These are phyloP conservation scores for Anolis sagrei DNA, from an alignment of 2,113 vertebrate species.

Conservation along the genomic window DNA sequence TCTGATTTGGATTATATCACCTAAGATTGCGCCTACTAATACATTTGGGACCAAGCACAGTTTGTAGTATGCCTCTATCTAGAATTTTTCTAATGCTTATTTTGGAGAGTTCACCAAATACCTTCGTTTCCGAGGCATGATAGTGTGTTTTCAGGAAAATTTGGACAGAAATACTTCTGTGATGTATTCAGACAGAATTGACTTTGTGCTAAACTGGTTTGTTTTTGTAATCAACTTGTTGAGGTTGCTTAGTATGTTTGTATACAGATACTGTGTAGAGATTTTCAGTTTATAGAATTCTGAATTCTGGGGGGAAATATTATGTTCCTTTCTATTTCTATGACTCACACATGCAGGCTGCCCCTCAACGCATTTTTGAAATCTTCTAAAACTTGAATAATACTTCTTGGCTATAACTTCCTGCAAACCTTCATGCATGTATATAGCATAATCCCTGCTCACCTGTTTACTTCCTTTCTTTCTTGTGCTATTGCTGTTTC, in stretches of 20 bases:
- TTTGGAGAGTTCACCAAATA: not conserved
- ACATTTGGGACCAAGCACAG: not conserved
- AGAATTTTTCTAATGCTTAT: not conserved
- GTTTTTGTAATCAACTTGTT: not conserved
- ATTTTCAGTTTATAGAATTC: not conserved
- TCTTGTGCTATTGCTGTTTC: no score
- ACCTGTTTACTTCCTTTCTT: no score
- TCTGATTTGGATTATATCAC: not conserved
- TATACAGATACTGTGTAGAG: not conserved
- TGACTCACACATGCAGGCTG: no score
- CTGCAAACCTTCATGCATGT: no score
- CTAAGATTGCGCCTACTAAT: not conserved
- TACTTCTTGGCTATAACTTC: no score
- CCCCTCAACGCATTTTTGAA: no score
- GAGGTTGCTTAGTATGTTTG: not conserved
- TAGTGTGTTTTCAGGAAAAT: not conserved
- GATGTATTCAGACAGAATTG: not conserved
- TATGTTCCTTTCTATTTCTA: not conserved
- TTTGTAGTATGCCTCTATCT: not conserved
- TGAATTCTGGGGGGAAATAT: not conserved
- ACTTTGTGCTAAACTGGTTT: not conserved
- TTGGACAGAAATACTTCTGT: not conserved
- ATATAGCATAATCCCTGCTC: no score
- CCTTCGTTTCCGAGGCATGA: not conserved
- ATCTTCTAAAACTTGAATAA: no score